A percentile compares a stretch with the other conserved stretches of the same genome.
Evolutionary conservation across 2,888 invertebrate species (phyloP).

Genomic region (Drosophila yooni): DNA sequence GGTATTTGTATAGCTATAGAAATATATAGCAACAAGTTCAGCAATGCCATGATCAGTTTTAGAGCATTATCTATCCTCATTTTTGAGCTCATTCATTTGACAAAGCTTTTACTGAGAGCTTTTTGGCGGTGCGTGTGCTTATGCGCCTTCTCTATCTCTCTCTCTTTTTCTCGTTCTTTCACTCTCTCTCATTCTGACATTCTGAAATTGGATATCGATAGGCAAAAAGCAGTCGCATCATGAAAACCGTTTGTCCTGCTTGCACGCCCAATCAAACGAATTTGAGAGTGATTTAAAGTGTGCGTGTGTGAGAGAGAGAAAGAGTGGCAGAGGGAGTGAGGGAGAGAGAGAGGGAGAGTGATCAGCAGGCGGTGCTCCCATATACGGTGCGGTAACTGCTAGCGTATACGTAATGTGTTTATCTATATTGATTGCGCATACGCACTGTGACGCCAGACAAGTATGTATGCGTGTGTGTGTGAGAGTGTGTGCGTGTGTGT

Average conservation of each 20-base stretch:
- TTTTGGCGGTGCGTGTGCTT: slow-evolving; percentile 4
- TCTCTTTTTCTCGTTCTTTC: slow-evolving; percentile 5
- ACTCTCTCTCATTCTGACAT: slow-evolving; percentile 11
- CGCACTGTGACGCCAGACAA: slow-evolving; percentile 53
- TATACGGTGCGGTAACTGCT: slow-evolving; percentile 64
- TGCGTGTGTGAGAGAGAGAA: background rate
- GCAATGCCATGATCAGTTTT: slow-evolving; percentile 6
- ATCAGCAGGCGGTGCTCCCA: slow-evolving; percentile 53
- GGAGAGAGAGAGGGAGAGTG: background rate
- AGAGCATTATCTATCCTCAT: background rate
- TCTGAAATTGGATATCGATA: slow-evolving; percentile 55
- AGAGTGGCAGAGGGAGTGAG: background rate
- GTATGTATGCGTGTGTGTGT: slow-evolving; percentile 5
- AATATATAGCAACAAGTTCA: slow-evolving; percentile 7
- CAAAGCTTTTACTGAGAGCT: slow-evolving; percentile 16
- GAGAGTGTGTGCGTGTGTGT: slow-evolving; percentile 6
- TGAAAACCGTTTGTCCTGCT: slow-evolving; percentile 30
- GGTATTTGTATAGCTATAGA: slow-evolving; percentile 1
- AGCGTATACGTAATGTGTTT: slow-evolving; percentile 71
- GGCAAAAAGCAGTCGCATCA: slow-evolving; percentile 11
- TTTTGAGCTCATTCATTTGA: background rate
- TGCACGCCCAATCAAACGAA: slow-evolving; percentile 10
- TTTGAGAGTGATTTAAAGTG: background rate
- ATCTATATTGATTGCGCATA: slow-evolving; percentile 67
- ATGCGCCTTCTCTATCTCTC: background rate